Evolutionary conservation across 2,797 vertebrate genomes (phyloP).

Genomic region (Steatocranus sp.): DNA sequence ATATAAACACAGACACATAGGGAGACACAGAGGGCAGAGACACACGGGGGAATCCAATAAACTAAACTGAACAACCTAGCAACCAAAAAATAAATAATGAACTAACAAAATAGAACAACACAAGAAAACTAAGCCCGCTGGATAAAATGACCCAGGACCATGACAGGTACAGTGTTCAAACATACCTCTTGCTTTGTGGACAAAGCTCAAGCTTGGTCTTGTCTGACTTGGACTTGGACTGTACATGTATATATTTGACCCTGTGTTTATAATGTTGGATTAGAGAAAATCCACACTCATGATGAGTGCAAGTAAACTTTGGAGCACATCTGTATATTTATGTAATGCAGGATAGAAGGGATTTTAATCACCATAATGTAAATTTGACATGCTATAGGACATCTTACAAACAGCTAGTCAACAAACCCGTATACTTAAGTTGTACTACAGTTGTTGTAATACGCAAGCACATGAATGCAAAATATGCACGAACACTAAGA

Average conservation of each 20-base stretch:
- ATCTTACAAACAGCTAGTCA: neutral
- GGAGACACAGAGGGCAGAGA: neutral
- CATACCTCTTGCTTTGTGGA: no score
- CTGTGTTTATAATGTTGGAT: neutral
- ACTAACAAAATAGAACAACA: neutral
- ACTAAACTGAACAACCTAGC: accelerated
- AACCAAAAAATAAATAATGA: neutral
- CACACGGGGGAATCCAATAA: accelerated
- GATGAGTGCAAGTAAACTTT: accelerated
- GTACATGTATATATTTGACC: neutral
- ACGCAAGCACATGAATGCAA: neutral
- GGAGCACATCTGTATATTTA: neutral
- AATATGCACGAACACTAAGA: accelerated
- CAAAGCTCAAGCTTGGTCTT: no score
- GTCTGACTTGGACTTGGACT: no score
- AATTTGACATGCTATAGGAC: neutral
- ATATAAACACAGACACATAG: neutral
- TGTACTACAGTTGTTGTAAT: neutral
- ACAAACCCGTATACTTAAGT: neutral
- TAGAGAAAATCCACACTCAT: neutral
- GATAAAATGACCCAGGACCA: no score
- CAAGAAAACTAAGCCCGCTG: accelerated
- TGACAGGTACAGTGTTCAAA: no score
- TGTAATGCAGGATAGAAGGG: neutral
- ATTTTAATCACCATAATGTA: neutral